Base-by-base conservation (phyloP, 2,113 vertebrate genomes). In the Caranx melampygus region DNA sequence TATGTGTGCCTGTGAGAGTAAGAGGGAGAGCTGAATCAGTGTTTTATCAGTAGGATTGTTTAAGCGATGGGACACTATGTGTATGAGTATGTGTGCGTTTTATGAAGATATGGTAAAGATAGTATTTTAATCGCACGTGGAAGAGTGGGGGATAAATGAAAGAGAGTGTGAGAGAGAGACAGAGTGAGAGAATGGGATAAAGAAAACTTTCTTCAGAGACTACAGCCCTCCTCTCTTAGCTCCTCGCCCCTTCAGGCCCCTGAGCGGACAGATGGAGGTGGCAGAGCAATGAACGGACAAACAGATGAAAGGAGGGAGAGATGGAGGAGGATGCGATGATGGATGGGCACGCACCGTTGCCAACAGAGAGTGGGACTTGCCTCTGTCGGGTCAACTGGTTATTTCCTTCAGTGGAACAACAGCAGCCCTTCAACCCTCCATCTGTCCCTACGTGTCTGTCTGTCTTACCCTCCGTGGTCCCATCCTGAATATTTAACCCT, bases 71-170 rank as follows among this genome's bases (percentile, higher is more conserved):
- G 81, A 91, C 70, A 65, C 72, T 84, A 57, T 74, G 57, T 72
- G 77, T 79, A 35, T 71, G 89, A 57, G 64, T 51, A 61, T 51
- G 80, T 69, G 72, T 78, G 51, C 67, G 69, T 26, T 72, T 89
- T 77, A 44, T 83, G 84, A 74, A 86, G 62, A 62, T 79, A 77
- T 82, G 89, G 82, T 84, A 88, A 85, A 89, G 83, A 88, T 84
- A 90, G 81, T 92, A 90, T 88, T 92, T 92, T 87, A 88, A 86
- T 70, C 33, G 57, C 37, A 85, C 85, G 82, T 47, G 81, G 57
- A 82, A 82, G 75, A 79, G 79, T 81, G 49, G 42, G 59, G 54
- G 49, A 76, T 75, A 72, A 3, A 57, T 66, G 81, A 65, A 74
- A 37, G 72, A 70, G 3, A 16, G 51, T 8, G 44, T 5, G 35